Conservation (phyloP, 2,797 vertebrate species). For the Leptatherina wallacei region DNA sequence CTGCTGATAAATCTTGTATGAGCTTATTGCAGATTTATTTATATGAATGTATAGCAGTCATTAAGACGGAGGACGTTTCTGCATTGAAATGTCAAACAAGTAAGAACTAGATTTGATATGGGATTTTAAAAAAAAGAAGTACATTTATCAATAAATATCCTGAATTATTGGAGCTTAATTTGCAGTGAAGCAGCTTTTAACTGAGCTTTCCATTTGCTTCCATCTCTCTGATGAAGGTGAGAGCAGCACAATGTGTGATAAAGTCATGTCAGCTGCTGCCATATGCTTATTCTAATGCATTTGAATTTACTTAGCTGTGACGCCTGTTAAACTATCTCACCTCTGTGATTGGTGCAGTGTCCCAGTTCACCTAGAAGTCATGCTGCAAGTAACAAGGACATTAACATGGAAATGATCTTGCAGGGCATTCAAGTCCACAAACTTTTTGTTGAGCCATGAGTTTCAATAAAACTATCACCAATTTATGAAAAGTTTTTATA, state of each 20-base stretch:
- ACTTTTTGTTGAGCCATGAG: constrained; percentile 15
- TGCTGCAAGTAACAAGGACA: constrained; percentile 61
- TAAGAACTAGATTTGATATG: not conserved
- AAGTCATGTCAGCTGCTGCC: constrained; percentile 57
- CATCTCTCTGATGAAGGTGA: constrained; percentile 54
- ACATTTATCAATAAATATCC: not conserved
- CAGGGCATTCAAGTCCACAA: constrained; percentile 20
- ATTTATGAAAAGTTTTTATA: not conserved
- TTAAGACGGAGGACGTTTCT: not conserved
- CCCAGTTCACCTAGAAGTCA: constrained; percentile 72
- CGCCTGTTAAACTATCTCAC: constrained; percentile 65
- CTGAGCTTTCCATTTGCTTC: constrained; percentile 8
- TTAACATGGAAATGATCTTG: constrained; percentile 36
- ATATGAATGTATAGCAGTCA: too few species aligned
- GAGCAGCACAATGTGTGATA: constrained; percentile 49
- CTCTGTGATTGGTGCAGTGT: constrained; percentile 71
- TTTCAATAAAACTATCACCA: constrained; percentile 9
- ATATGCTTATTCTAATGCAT: constrained; percentile 75
- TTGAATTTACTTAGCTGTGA: constrained; percentile 69
- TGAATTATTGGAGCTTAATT: constrained; percentile 10
- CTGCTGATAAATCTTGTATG: not conserved
- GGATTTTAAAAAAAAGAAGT: not conserved
- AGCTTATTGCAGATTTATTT: constrained; percentile 8
- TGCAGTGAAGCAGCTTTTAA: constrained; percentile 19
- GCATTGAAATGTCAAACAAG: not conserved